Conservation (phyloP, 2,888 invertebrate genomes). For the Anoplius nigerrimus region DNA sequence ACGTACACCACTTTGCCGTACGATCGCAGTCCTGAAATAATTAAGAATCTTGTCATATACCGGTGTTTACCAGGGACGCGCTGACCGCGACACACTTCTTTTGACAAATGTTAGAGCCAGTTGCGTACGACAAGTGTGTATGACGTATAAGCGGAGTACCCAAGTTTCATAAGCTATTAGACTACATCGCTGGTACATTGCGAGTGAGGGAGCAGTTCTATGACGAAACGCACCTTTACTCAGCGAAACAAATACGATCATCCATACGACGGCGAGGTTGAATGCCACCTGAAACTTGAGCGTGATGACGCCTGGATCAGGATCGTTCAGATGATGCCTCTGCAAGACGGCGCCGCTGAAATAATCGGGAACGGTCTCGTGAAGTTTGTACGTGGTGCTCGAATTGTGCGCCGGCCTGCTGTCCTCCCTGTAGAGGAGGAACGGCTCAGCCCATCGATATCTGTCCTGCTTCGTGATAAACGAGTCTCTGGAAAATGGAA, state of each 20-base stretch:
- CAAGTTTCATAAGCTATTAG: no score
- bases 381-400: conserved; percentile 77
- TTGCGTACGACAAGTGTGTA: no score
- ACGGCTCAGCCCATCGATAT: conserved; percentile 89
- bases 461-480: conserved; percentile 87
- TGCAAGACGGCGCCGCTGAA: conserved; percentile 91
- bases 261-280: conserved; percentile 93
- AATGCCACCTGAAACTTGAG: conserved; percentile 93
- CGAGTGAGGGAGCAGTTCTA: no score
- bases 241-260: conserved; percentile 90
- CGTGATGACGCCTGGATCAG: conserved; percentile 77
- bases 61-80: no score
- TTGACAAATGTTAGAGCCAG: no score
- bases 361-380: conserved; percentile 89
- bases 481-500: conserved; percentile 79
- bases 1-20: conserved; percentile 90
- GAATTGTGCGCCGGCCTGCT: conserved; percentile 62
- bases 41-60: no score
- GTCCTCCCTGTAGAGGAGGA: conserved; percentile 82
- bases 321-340: conserved; percentile 75
- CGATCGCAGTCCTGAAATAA: conserved; percentile 81
- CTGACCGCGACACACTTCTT: no score
- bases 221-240: conserved; percentile 81
- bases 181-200: no score
- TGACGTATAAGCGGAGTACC: no score